These are phyloP conservation scores for Ormyrus nitidulus DNA, from an alignment of 2,888 invertebrate species.

Conservation along the genomic window DNA sequence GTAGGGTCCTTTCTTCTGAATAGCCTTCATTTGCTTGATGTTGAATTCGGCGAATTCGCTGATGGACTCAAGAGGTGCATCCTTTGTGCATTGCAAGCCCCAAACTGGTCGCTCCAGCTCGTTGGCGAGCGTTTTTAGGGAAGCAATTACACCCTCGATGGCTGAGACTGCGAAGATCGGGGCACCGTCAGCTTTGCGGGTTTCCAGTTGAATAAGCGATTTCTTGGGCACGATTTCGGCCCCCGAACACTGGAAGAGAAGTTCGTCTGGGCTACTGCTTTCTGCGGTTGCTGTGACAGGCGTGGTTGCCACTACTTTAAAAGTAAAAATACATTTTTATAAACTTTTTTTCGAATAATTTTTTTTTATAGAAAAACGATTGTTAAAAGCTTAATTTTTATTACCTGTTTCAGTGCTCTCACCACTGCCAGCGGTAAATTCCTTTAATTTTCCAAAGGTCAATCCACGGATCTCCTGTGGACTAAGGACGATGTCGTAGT, in stretches of 20 bases:
- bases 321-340: background rate
- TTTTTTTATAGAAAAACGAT: no score
- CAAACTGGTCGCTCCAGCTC: conserved; percentile 86
- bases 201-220: conserved; percentile 82
- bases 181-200: conserved; percentile 75
- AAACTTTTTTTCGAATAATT: no score
- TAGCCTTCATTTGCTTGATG: conserved; percentile 83
- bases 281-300: conserved; percentile 60
- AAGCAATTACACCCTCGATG: conserved; percentile 89
- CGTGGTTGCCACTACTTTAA: conserved; percentile 53
- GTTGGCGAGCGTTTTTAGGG: conserved; percentile 84
- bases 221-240: conserved; percentile 86
- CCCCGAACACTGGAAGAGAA: conserved; percentile 76
- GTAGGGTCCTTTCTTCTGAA: conserved; percentile 90
- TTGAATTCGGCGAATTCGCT: conserved; percentile 85
- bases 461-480: conserved; percentile 93
- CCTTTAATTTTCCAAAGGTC: conserved; percentile 85
- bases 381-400: background rate
- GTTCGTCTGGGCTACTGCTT: conserved; percentile 55
- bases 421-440: conserved; percentile 73
- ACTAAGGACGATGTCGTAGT: conserved; percentile 92
- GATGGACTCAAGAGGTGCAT: conserved; percentile 85
- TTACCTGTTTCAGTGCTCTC: conserved; percentile 59
- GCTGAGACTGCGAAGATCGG: conserved; percentile 87
- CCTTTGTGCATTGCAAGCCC: conserved; percentile 92